Evolutionary conservation across 2,888 invertebrate species (phyloP).

Genomic region (Dolomedes plantarius): DNA sequence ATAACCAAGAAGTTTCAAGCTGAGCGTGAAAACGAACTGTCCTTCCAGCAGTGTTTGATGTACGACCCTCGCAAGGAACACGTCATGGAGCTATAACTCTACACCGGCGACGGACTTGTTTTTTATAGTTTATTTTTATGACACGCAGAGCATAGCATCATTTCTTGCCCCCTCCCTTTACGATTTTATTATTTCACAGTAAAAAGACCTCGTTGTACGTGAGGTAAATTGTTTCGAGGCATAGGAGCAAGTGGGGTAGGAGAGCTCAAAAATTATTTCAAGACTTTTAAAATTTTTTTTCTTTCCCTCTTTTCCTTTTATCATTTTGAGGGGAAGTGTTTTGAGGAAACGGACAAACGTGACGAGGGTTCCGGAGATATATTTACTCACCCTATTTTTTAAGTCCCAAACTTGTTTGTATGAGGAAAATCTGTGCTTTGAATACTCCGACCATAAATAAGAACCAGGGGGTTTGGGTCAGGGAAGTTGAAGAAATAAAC

Average conservation of each 20-base stretch:
- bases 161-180: background rate
- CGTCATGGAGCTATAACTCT: slow-evolving; percentile 50
- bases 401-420: background rate
- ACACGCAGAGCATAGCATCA: slow-evolving; percentile 7
- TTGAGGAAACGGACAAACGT: slow-evolving; percentile 53
- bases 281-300: slow-evolving; percentile 22
- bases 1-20: background rate
- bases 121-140: slow-evolving; percentile 50
- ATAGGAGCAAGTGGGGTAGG: background rate
- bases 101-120: background rate
- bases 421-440: slow-evolving; percentile 32
- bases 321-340: slow-evolving; percentile 46
- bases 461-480: too few species aligned
- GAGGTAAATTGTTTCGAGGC: slow-evolving; percentile 57
- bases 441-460: background rate
- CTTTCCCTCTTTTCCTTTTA: background rate
- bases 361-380: slow-evolving; percentile 43
- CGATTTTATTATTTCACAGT: slow-evolving; percentile 58
- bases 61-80: slow-evolving; percentile 32
- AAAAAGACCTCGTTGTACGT: slow-evolving; percentile 57
- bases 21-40: slow-evolving; percentile 8
- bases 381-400: background rate
- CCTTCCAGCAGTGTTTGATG: slow-evolving; percentile 23
- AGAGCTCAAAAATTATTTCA: background rate
- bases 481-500: too few species aligned